phyloP scores from a whole-genome alignment of 2,888 invertebrate species.

The Eristalis arbustorum region DNA sequence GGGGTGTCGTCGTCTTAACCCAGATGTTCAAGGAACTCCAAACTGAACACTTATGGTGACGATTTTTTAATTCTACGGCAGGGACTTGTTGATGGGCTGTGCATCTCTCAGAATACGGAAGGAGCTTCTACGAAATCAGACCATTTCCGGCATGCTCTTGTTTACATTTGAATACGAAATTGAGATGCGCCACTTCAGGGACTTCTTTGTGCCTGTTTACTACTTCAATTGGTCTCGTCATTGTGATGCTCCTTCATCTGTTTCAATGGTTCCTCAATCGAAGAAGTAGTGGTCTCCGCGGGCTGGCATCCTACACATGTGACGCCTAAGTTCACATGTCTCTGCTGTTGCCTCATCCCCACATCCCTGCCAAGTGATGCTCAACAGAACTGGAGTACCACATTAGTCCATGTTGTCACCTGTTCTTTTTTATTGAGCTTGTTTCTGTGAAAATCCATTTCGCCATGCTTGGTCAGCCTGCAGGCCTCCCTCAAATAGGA shows the following conservation, averaged over 20 bases:
- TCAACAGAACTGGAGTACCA: background rate
- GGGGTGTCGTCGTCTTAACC: background rate
- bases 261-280: background rate
- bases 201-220: background rate
- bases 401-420: background rate
- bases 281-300: no score
- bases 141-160: no score
- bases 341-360: no score
- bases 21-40: background rate
- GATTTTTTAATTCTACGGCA: background rate
- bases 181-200: background rate
- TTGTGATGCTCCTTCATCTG: background rate
- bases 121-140: background rate
- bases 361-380: background rate
- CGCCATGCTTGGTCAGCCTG: no score
- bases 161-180: background rate
- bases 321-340: no score
- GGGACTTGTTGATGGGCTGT: background rate
- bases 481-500: no score
- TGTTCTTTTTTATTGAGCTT: no score
- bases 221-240: no score
- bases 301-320: no score
- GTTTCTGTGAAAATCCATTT: no score
- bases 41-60: background rate
- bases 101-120: background rate